Percentiles rank a stretch among this genome's conserved stretches.
Conservation (phyloP, 2,113 vertebrate species). For the Scortum barcoo region DNA sequence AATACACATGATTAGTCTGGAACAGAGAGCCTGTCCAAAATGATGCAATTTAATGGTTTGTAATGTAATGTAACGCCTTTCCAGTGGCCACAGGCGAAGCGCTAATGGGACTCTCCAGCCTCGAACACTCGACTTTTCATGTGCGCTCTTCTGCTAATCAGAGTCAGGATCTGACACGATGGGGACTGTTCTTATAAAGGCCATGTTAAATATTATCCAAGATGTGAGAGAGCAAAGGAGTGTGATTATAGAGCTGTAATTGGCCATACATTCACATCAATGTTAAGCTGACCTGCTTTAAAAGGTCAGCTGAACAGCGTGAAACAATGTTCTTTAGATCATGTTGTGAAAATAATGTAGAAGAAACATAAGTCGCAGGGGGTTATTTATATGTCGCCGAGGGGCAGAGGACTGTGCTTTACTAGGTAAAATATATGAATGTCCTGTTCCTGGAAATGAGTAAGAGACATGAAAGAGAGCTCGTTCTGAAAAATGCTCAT, state of each 20-base stretch:
- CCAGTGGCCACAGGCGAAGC: background rate
- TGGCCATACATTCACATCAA: no score
- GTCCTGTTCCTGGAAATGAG: conserved; percentile 7
- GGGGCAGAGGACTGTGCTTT: conserved; percentile 10
- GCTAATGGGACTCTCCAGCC: background rate
- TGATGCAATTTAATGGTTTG: background rate
- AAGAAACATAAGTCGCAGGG: conserved; percentile 4
- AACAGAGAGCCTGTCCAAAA: background rate
- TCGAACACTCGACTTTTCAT: background rate
- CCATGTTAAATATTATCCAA: no score
- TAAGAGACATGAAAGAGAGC: conserved; percentile 22
- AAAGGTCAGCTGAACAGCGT: no score
- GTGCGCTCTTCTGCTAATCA: background rate
- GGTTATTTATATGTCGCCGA: conserved; percentile 34
- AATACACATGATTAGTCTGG: background rate
- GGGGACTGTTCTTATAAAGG: background rate
- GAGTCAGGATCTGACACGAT: background rate
- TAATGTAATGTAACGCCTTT: background rate
- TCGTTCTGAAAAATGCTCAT: background rate
- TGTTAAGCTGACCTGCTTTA: no score
- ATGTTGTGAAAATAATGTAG: background rate
- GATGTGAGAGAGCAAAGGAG: no score
- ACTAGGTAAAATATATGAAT: conserved; percentile 26
- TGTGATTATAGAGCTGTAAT: no score
- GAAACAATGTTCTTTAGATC: no score